Evolutionary conservation across 2,888 invertebrate genomes (phyloP), one percentile per base, ranked within the genome.

Genomic region (Eustalomyia histrio): DNA sequence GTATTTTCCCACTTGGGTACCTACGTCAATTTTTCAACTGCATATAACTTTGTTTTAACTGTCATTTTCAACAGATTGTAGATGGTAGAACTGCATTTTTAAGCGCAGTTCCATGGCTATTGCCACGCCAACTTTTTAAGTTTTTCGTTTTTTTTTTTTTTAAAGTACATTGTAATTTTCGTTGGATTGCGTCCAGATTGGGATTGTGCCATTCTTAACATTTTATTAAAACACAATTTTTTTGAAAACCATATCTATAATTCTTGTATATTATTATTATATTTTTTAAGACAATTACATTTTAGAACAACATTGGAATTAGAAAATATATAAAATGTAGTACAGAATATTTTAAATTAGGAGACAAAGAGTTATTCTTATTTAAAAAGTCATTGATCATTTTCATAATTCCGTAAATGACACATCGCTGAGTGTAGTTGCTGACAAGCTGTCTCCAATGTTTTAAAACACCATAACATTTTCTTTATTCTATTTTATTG

Each of bases 281-380:
- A 76, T 69, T 57, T 74, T 65, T 52, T 65, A 69, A 71, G 57
- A 78, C 67, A 78, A 58, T 71, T 76, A 78, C 33, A 74, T 69
- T 76, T 76, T 73, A 60, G 63, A 73, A 74, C 82, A 83, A 82
- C 82, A 75, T 61, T 75, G 72, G 78, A 80, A 80, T 82, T 83
- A 75, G 75, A 82, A 83, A 83, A 83, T 82, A 83, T 81, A 76
- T 81, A 67, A 76, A 79, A 79, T 78, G 78, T 71, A 53, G 18
- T 67, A 52, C 67, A 65, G 75, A 75, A 79, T 58, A 68, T 68
- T 24, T 60, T 80, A 68, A 55, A 79, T 71, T 29, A 29, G 29
- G 29, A 76, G 64, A 55, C 65, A 65, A 76, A 65, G 71, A 58
- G 35, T 71, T 43, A 39, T 63, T 18, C 16, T 68, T 39, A 17